phyloP scores from a whole-genome alignment of 2,888 invertebrate genomes.

The Agrotis puta region DNA sequence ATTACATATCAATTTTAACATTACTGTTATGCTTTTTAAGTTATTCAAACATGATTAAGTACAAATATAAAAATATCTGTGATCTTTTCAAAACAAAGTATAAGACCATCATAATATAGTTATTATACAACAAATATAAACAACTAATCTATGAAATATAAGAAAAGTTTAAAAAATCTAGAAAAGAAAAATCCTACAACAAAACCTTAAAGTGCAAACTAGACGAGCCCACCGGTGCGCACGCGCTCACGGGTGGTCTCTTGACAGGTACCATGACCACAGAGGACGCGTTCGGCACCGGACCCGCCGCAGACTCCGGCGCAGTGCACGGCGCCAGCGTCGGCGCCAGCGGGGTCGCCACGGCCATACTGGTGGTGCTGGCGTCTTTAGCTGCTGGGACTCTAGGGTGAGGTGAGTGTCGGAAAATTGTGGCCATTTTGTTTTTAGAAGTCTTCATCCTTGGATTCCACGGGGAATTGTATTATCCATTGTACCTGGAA shows the following conservation, averaged over 20 bases:
- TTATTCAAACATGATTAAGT: not conserved
- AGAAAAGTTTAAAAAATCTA: not conserved
- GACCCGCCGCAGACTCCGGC: constrained; percentile 61
- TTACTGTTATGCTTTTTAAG: not conserved
- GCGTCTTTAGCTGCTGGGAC: constrained; percentile 93
- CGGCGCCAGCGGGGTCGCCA: constrained; percentile 92
- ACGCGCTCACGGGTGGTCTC: constrained; percentile 73
- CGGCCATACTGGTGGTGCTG: constrained; percentile 92
- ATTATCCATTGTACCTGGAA: too few relatives aligned
- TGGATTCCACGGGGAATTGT: too few relatives aligned
- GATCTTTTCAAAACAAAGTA: not conserved
- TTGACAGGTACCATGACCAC: constrained; percentile 85
- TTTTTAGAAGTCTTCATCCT: not conserved
- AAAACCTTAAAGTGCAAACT: constrained; percentile 67
- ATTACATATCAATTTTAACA: too few relatives aligned
- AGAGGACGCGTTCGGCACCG: constrained; percentile 84
- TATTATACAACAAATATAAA: not conserved
- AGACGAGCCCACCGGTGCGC: constrained; percentile 75
- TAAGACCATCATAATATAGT: not conserved
- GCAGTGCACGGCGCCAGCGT: constrained; percentile 80
- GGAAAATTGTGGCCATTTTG: not conserved
- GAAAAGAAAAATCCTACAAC: constrained; percentile 38
- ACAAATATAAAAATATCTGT: not conserved
- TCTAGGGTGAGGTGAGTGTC: constrained; percentile 94
- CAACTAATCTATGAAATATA: not conserved